Evolutionary conservation across 2,113 vertebrate species (phyloP), one percentile per base, ranked within the genome.

Genomic region (Platanista minor): DNA sequence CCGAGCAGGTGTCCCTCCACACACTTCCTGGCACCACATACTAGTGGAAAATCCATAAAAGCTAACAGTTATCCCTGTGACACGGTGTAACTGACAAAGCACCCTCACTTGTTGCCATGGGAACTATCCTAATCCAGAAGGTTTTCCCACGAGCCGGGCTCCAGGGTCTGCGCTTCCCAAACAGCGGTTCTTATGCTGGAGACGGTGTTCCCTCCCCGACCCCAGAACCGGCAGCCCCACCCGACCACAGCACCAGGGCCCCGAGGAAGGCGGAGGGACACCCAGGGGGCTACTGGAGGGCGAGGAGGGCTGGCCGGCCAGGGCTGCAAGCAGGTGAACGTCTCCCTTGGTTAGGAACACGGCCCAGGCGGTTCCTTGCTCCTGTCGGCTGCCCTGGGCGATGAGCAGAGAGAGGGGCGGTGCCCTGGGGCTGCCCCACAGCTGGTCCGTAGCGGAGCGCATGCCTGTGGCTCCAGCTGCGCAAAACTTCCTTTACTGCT

Each of bases 241-340:
- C 39, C 49, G 18, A 3, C 62, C 43, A 8, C 77, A 4, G 13
- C 0, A 3, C 64, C 64, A 31, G 59, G 54, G 41, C 18, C n/a
- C 7, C 29, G 25, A 13, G 57, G 8, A 27, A 7, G 31, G 8
- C 17, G 54, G 83, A 29, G 41, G 29, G 31, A 23, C 27, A 8
- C 33, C 27, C 21, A 11, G 78, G 87, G 36, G 43, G 10, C 21
- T 10, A 0, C 6, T 3, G 0, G 21, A 27, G 33, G 13, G 31
- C 17, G 5, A 67, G 41, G 41, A 52, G 31, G 6, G 17, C 41
- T 9, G 46, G 31, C 54, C 1, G 1, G 13, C n/a, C 23, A 1
- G 74, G 33, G 7, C 17, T 17, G 18, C 21, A 14, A 62, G 43
- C 52, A 71, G 52, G 6, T 1, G 1, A 27, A 41, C 8, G 36